A percentile compares a stretch with the other conserved stretches of the same genome.
These are phyloP conservation scores for Hemibagrus guttatus DNA, from an alignment of 2,797 vertebrate genomes.

Conservation along the genomic window DNA sequence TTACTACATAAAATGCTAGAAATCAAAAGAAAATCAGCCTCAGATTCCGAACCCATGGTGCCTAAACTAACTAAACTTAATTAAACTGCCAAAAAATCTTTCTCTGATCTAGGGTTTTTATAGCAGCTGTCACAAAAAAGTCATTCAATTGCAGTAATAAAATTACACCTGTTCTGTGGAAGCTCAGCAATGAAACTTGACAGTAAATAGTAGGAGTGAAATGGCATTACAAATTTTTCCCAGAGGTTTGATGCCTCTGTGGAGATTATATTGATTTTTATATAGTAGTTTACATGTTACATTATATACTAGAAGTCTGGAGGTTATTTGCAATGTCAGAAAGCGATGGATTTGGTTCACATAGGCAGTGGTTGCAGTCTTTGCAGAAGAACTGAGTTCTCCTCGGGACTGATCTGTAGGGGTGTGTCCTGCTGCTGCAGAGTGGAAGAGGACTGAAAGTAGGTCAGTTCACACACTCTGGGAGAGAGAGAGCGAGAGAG, in stretches of 20 bases:
- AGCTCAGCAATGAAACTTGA: neutral
- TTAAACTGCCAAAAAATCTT: neutral
- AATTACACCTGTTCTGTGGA: neutral
- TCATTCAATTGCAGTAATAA: neutral
- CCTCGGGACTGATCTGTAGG: constrained; percentile 17
- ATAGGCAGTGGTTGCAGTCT: neutral
- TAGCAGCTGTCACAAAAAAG: neutral
- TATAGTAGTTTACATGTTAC: neutral
- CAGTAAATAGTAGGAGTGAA: neutral
- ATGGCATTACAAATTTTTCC: neutral
- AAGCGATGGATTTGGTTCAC: neutral
- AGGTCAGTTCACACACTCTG: constrained; percentile 48
- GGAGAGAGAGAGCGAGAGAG: neutral
- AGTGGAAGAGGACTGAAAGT: constrained; percentile 49
- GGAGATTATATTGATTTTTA: neutral
- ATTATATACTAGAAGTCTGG: neutral
- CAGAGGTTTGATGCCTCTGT: neutral
- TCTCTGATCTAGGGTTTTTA: neutral
- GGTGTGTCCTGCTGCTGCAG: constrained; percentile 31
- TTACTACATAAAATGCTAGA: neutral
- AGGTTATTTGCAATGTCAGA: neutral
- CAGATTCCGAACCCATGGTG: neutral
- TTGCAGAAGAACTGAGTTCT: neutral
- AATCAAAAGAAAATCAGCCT: neutral
- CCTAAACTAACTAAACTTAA: no score